phyloP scores from a whole-genome alignment of 2,888 invertebrate genomes.

The Sminthurides aquaticus region DNA sequence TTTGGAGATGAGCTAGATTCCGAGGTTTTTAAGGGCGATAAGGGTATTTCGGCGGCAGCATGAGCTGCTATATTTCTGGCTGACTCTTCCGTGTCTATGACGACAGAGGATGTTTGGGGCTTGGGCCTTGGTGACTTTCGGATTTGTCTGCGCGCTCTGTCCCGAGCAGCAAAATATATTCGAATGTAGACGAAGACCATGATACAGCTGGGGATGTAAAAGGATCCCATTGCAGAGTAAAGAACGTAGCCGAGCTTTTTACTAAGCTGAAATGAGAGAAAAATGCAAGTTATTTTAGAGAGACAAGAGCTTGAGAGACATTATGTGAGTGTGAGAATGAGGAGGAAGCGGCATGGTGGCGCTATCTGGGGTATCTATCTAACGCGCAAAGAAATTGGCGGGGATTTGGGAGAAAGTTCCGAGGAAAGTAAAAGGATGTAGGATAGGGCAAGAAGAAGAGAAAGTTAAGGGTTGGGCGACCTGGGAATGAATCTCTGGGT shows the following conservation, averaged over 20 bases:
- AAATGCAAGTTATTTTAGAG: constrained; percentile 23
- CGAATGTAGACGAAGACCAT: constrained; percentile 99
- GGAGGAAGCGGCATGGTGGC: not conserved
- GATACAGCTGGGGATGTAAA: constrained; percentile 98
- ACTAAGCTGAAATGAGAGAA: constrained; percentile 65
- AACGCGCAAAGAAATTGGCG: not conserved
- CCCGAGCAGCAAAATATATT: constrained; percentile 94
- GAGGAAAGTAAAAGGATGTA: no score
- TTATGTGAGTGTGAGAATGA: not conserved
- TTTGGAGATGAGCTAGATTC: constrained; percentile 21
- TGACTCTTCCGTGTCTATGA: constrained; percentile 48
- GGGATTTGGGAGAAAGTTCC: no score
- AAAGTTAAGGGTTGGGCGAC: no score
- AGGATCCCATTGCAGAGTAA: constrained; percentile 95
- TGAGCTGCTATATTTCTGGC: constrained; percentile 24
- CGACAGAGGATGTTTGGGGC: constrained; percentile 51
- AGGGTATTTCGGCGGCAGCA: not conserved
- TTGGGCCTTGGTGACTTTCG: constrained; percentile 60
- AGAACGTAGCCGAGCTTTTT: constrained; percentile 95
- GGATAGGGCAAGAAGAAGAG: no score
- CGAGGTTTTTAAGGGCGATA: constrained; percentile 19
- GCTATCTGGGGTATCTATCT: not conserved
- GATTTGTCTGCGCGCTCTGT: constrained; percentile 78
- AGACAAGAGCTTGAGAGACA: no score
- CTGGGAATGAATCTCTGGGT: no score